Base-by-base conservation (phyloP, 1,140 invertebrate genomes). In the Drosophila prosaltans region DNA sequence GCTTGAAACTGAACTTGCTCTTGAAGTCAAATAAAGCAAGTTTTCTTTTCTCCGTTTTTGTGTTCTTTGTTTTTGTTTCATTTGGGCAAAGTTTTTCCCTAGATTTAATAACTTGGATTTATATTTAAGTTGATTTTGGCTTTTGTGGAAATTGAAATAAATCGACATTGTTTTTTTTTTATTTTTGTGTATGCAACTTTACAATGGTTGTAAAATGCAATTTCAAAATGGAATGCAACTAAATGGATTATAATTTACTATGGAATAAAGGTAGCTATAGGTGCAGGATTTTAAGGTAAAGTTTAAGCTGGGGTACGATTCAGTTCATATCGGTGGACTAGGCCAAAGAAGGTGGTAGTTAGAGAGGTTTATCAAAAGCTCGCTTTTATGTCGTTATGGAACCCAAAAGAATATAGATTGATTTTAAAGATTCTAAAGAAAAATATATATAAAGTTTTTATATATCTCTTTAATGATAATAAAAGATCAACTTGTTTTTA, bases 101-200 rank as follows among this genome's bases (percentile, higher is more conserved):
- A 62, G 28, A 70, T 73, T 80, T 77, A 80, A 80, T 80, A 78
- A 78, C 45, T 77, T 74, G 70, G 60, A 63, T 64, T 73, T 63
- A 39, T 77, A 65, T 66, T 77, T 65, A 69, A 66, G 57, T 65
- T 77, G 58, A 65, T 64, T 77, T 69, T 45, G 45, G 10, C 51
- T n/a, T 41, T 57, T 62, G 61, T 61, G 43, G 26, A 63, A 75
- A 68, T 75, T 76, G 65, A 76, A 69, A 69, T 78, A 66, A 79
- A 79, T 72, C 65, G 57, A 76, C 63, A 65, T 69, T 74, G 21
- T 30, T 26, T 65, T 30, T 55, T 36, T 51, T 41, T 51, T 36
- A 1, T 36, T 36, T 6, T 36, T 36, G 32, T 30, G 41, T 32
- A 59, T 55, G 36, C 59, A 69, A 51, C 30, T 62, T 45, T 32